A percentile compares a stretch with the other conserved stretches of the same genome.
These are phyloP conservation scores for Thereuonema tuberculata DNA, from an alignment of 1,140 invertebrate species.

Conservation along the genomic window DNA sequence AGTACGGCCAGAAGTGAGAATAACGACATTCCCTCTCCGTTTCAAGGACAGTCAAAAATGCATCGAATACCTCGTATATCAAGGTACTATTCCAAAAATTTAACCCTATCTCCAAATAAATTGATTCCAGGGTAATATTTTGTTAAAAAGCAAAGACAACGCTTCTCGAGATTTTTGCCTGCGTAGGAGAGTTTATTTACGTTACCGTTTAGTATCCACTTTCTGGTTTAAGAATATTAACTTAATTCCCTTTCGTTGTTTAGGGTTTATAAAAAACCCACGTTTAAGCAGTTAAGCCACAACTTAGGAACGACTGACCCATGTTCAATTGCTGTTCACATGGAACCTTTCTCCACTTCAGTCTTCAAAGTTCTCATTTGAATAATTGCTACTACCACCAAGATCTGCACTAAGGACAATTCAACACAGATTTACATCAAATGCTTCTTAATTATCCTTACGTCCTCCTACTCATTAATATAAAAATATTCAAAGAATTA, in stretches of 20 bases:
- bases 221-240: constrained; percentile 38
- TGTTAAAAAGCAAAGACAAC: constrained; percentile 34
- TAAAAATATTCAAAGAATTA: neutral
- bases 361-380: constrained; percentile 66
- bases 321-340: constrained; percentile 78
- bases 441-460: constrained; percentile 55
- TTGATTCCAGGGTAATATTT: constrained; percentile 28
- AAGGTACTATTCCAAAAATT: constrained; percentile 30
- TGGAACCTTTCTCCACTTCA: constrained; percentile 75
- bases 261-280: constrained; percentile 14
- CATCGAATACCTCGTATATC: constrained; percentile 32
- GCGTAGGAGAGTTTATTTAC: constrained; percentile 32
- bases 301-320: constrained; percentile 64
- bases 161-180: constrained; percentile 28
- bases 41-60: constrained; percentile 32
- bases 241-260: constrained; percentile 35
- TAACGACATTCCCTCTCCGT: constrained; percentile 31
- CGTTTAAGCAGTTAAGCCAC: constrained; percentile 30
- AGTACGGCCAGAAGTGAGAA: constrained; percentile 44
- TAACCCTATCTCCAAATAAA: constrained; percentile 32
- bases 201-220: constrained; percentile 24
- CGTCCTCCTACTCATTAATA: constrained; percentile 54
- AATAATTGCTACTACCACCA: constrained; percentile 80
- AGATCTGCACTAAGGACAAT: constrained; percentile 67
- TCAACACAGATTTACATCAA: constrained; percentile 60